These are phyloP conservation scores for Protonemura montana DNA, from an alignment of 2,888 invertebrate genomes.

Conservation along the genomic window DNA sequence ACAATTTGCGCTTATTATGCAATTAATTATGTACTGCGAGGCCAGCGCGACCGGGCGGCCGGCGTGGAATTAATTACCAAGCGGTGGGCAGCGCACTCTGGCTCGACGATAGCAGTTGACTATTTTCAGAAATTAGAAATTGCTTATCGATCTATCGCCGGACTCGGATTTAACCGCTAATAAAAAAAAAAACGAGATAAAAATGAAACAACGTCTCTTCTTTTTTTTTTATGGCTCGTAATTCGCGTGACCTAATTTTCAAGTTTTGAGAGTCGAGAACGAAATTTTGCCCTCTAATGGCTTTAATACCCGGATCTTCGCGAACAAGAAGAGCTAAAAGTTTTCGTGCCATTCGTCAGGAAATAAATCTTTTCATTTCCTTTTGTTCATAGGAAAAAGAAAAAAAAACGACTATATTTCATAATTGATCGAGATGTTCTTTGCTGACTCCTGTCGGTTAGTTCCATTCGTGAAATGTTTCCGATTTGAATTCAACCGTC, in stretches of 20 bases:
- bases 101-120: background rate
- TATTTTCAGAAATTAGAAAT: background rate
- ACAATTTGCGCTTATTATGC: background rate
- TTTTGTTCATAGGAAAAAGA: background rate
- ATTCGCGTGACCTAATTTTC: background rate
- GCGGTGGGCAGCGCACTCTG: background rate
- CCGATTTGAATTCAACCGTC: background rate
- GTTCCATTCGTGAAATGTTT: background rate
- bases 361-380: background rate
- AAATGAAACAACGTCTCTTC: background rate
- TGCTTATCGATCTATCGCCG: background rate
- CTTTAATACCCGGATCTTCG: background rate
- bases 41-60: background rate
- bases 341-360: background rate
- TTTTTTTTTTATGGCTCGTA: background rate
- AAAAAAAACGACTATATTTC: background rate
- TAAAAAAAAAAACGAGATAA: background rate
- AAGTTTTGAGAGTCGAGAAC: background rate
- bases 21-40: background rate
- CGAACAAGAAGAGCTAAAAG: background rate
- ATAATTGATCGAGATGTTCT: background rate
- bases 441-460: background rate
- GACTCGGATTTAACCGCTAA: background rate
- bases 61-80: background rate
- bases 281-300: background rate